Evolutionary conservation across 1,140 invertebrate genomes (phyloP).

Genomic region (Stegodyphus dumicola): DNA sequence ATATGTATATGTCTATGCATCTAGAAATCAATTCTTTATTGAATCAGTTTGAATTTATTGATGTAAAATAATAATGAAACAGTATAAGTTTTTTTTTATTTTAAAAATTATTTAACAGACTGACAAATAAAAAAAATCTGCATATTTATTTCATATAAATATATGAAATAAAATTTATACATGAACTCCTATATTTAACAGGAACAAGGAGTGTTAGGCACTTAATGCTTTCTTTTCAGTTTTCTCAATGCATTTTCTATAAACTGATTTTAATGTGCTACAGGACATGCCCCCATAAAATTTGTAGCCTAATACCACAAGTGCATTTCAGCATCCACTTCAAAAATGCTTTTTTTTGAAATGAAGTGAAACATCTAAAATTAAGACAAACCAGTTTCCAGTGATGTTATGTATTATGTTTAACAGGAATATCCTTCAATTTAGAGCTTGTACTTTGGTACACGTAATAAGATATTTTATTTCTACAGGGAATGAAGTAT

Average conservation of each 20-base stretch:
- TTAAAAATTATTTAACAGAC: background rate
- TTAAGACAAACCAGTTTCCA: constrained; percentile 54
- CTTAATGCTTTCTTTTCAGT: background rate
- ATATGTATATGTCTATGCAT: too few species aligned
- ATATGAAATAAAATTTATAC: background rate
- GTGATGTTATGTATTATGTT: too few species aligned
- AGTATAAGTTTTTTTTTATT: background rate
- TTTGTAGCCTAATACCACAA: constrained; percentile 34
- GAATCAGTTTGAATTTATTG: too few species aligned
- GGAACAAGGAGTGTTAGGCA: background rate
- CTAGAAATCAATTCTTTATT: too few species aligned
- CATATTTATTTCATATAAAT: background rate
- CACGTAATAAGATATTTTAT: too few species aligned
- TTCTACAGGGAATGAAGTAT: too few species aligned
- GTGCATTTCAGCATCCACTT: constrained; percentile 53
- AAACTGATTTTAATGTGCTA: too few species aligned
- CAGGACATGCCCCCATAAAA: constrained; percentile 21
- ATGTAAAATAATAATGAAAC: background rate
- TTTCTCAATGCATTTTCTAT: too few species aligned
- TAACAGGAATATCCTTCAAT: too few species aligned
- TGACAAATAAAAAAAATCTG: background rate
- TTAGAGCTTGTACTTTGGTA: too few species aligned
- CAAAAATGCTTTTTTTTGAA: constrained; percentile 39
- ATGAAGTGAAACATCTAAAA: constrained; percentile 57
- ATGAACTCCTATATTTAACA: background rate